Evolutionary conservation across 2,113 vertebrate species (phyloP), one percentile per base, ranked within the genome.

Genomic region (Bos javanicus): DNA sequence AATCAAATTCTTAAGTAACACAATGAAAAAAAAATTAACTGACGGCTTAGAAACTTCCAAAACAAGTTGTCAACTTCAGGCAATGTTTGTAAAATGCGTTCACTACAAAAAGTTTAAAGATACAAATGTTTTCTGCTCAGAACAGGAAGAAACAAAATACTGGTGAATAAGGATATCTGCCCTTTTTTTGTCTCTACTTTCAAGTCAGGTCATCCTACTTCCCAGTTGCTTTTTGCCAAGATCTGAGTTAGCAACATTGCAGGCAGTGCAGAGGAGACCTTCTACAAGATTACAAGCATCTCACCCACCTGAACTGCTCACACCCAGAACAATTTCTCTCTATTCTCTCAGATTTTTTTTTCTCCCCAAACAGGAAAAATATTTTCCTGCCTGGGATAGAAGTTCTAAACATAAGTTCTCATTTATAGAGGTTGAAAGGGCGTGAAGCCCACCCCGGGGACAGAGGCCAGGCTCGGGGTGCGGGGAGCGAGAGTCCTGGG

Each of bases 61-160:
- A 96, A 59, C 14, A 83, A 7, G 48, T 39, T 74, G 43, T 88
- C n/a, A 91, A 80, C 33, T 80, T 91, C 25, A 78, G 62, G 28
- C 33, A 92, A 74, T 16, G 85, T 89, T 78, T 43, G 6, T 54
- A 97, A 54, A 84, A 90, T 25, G 11, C 9, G 52, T 26, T 23
- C 33, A 48, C 60, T 60, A 71, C 57, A 71, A 94, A 87, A 92
- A 88, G 19, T 78, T 60, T 86, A 89, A 95, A 95, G 48, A 92
- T 52, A 30, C 15, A 86, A 86, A 60, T 52, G 6, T 90, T 90
- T 39, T 83, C 23, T 84, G 36, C 62, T 95, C 60, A 87, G 4
- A 96, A 96, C 12, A 97, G 80, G 52, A 91, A 96, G 74, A 93
- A 97, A 89, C 84, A 60, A 56, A 97, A 92, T 96, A 56, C 1